phyloP scores from a whole-genome alignment of 1,140 invertebrate species.

The Sitobion miscanthi region DNA sequence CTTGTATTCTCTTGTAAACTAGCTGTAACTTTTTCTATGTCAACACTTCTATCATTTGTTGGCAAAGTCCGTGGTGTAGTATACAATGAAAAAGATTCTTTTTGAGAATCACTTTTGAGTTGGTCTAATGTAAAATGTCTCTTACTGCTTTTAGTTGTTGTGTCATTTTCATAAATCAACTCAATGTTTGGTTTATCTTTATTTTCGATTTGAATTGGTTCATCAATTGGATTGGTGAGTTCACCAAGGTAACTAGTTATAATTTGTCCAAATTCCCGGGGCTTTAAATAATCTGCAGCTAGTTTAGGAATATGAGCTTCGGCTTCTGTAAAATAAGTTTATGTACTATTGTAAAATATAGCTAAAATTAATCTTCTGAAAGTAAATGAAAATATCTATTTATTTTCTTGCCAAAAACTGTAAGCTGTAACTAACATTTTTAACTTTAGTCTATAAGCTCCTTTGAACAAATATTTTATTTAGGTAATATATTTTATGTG shows the following conservation, averaged over 20 bases:
- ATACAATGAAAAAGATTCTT: not conserved
- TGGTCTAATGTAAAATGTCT: constrained; percentile 38
- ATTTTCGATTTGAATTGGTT: constrained; percentile 25
- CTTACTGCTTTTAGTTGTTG: constrained; percentile 19
- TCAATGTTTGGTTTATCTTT: not conserved
- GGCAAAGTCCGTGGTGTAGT: not conserved
- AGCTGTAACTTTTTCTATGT: not conserved
- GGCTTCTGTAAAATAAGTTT: constrained; percentile 53
- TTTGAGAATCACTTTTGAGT: not conserved
- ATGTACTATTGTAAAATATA: not conserved
- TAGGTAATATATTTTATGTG: no score
- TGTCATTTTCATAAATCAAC: constrained; percentile 46
- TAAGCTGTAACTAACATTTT: not conserved
- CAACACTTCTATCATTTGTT: not conserved
- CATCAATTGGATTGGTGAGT: not conserved
- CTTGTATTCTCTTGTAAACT: constrained; percentile 37
- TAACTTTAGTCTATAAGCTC: no score
- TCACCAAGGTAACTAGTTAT: constrained; percentile 48
- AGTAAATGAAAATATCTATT: no score
- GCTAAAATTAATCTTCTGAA: no score
- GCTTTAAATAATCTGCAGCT: constrained; percentile 46
- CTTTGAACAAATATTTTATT: no score
- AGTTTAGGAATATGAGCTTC: constrained; percentile 41
- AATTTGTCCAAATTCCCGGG: constrained; percentile 52
- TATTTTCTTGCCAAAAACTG: not conserved